Conservation (phyloP, 2,888 invertebrate species). For the Orchesella flavescens region DNA sequence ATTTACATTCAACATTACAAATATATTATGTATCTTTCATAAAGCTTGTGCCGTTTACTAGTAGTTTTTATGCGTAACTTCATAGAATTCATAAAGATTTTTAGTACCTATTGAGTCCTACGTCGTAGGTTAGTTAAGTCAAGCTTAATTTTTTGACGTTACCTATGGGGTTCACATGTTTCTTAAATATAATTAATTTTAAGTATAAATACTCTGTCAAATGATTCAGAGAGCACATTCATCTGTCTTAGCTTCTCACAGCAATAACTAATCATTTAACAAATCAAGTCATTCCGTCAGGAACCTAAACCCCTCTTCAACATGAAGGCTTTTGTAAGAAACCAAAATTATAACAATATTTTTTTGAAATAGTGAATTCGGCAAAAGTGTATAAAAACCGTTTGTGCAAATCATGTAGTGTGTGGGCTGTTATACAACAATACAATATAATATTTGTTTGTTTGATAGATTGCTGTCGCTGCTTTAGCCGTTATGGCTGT, state of each 20-base stretch:
- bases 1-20: too few relatives aligned
- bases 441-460: not conserved
- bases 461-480: slow-evolving; percentile 29
- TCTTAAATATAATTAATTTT: too few relatives aligned
- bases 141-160: slow-evolving; percentile 17
- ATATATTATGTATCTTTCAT: too few relatives aligned
- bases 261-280: not conserved
- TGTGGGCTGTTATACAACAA: too few relatives aligned
- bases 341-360: too few relatives aligned
- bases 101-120: not conserved
- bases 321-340: slow-evolving; percentile 56
- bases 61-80: not conserved
- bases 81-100: not conserved
- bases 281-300: not conserved
- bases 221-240: slow-evolving; percentile 31
- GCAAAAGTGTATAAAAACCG: too few relatives aligned
- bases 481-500: slow-evolving; percentile 32
- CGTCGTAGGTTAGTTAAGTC: too few relatives aligned
- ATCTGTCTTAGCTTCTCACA: slow-evolving; percentile 23
- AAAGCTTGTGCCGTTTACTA: not conserved
- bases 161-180: too few relatives aligned
- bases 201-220: slow-evolving; percentile 55
- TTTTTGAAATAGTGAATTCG: not conserved
- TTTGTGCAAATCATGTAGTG: too few relatives aligned
- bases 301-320: slow-evolving; percentile 21